Evolutionary conservation across 2,888 invertebrate species (phyloP).

Genomic region (Drosophila emarginata): DNA sequence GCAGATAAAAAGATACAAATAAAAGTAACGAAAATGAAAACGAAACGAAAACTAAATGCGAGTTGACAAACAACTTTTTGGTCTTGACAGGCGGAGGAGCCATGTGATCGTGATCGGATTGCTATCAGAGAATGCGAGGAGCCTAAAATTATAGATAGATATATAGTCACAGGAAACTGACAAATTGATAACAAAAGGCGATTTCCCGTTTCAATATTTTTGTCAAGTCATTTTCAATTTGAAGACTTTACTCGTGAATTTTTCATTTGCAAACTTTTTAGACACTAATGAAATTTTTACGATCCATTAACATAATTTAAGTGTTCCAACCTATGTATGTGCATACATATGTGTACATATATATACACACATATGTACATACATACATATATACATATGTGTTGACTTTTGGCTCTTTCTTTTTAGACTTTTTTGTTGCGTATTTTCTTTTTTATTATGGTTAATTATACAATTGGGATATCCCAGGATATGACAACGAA

Average conservation of each 20-base stretch:
- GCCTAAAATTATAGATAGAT: not conserved
- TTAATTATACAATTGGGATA: not conserved
- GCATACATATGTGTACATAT: too few species aligned
- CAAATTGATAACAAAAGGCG: conserved; percentile 6
- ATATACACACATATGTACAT: too few species aligned
- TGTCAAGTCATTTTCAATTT: conserved; percentile 2
- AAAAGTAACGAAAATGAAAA: conserved; percentile 5
- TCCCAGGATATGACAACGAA: not conserved
- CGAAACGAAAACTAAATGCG: conserved; percentile 30
- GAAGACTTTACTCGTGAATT: not conserved
- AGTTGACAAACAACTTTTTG: conserved; percentile 35
- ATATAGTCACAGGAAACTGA: conserved; percentile 1
- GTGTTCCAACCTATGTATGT: not conserved
- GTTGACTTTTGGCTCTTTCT: not conserved
- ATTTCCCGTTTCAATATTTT: not conserved
- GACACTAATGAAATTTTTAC: conserved; percentile 21
- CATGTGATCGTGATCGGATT: conserved; percentile 14
- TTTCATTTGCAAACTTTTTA: conserved; percentile 5
- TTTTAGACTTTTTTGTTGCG: not conserved
- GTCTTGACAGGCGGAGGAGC: conserved; percentile 13
- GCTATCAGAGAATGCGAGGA: conserved; percentile 2
- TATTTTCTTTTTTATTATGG: not conserved
- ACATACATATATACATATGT: too few species aligned
- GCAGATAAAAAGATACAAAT: conserved; percentile 15
- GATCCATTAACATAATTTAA: conserved; percentile 17